These are phyloP conservation scores for Cerastis rubricosa DNA, from an alignment of 2,888 invertebrate genomes.

Conservation along the genomic window DNA sequence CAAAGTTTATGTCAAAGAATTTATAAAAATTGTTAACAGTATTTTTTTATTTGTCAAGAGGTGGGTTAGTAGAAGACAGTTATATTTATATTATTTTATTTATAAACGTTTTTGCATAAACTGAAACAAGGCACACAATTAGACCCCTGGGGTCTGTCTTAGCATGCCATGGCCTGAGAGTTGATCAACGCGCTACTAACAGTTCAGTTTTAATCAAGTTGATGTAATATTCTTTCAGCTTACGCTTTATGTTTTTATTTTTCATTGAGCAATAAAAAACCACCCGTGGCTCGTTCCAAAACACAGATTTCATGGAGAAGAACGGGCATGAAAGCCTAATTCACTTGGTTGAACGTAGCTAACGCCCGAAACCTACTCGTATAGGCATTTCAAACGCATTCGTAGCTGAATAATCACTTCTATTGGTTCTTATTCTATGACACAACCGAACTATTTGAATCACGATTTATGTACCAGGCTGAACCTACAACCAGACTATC, in stretches of 20 bases:
- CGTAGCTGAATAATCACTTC: not conserved
- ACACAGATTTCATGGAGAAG: not conserved
- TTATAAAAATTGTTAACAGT: not conserved
- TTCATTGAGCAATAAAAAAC: no score
- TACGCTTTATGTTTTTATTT: no score
- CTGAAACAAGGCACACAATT: no score
- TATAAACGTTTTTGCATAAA: no score
- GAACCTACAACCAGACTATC: constrained; percentile 61
- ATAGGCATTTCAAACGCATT: not conserved
- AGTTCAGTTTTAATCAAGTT: no score
- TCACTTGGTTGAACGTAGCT: not conserved
- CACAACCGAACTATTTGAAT: constrained; percentile 66
- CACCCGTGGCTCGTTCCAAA: not conserved
- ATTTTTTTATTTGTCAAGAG: not conserved
- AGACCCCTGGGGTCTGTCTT: no score
- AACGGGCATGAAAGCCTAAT: not conserved
- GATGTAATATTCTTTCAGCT: no score
- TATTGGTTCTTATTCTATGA: constrained; percentile 19
- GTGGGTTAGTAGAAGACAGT: not conserved
- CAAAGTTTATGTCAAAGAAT: not conserved
- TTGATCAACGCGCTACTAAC: no score
- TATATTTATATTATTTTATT: no score
- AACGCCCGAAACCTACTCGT: not conserved
- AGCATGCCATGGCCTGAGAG: no score
- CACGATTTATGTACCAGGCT: constrained; percentile 71